phyloP scores from a whole-genome alignment of 2,113 vertebrate species.

The Menura novaehollandiae region DNA sequence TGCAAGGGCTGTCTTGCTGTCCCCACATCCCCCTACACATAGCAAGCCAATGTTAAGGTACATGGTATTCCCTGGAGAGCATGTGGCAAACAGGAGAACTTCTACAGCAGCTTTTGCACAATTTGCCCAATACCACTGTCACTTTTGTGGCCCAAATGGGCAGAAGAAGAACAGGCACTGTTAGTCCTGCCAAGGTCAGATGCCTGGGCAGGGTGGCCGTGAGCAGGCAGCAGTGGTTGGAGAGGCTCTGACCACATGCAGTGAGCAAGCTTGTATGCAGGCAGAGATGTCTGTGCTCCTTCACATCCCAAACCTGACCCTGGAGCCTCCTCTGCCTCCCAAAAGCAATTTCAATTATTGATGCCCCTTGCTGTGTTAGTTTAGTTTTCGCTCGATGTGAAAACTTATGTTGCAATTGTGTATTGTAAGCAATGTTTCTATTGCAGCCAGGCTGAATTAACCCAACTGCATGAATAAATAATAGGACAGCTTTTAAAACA shows the following conservation, averaged over 20 bases:
- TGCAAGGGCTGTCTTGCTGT: background rate
- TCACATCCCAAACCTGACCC: background rate
- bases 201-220: background rate
- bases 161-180: background rate
- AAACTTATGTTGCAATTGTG: conserved; percentile 22
- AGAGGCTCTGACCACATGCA: background rate
- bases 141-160: background rate
- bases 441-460: conserved; percentile 20
- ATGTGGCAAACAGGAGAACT: background rate
- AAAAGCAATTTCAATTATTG: conserved; percentile 27
- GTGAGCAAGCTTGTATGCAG: background rate
- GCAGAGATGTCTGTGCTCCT: background rate
- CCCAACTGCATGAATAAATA: conserved; percentile 47
- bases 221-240: background rate
- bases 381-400: background rate
- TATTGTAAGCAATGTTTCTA: conserved; percentile 25
- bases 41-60: background rate
- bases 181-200: background rate
- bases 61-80: background rate
- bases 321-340: background rate
- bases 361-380: conserved; percentile 29
- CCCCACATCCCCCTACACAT: background rate
- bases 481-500: conserved; percentile 54
- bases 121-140: background rate
- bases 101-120: background rate